Conservation (phyloP, 2,888 invertebrate species). For the Micropterix aruncella region DNA sequence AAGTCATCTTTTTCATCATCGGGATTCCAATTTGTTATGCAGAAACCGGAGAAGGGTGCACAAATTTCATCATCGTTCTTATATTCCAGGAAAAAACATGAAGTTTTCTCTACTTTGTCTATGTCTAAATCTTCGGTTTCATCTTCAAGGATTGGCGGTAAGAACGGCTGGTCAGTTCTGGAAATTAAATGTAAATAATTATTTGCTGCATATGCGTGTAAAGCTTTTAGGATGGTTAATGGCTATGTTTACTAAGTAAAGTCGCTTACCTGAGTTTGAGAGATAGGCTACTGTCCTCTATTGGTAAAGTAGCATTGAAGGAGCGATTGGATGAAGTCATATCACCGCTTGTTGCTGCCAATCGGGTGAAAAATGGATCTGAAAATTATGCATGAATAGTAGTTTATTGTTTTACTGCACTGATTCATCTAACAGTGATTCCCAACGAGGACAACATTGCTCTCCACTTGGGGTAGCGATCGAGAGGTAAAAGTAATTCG, state of each 20-base stretch:
- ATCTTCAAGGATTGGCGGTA: constrained; percentile 27
- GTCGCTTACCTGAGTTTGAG: constrained; percentile 26
- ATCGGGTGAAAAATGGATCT: constrained; percentile 46
- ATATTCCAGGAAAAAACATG: constrained; percentile 21
- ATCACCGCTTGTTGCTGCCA: constrained; percentile 43
- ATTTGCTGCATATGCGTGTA: neutral
- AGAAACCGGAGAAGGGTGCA: constrained; percentile 43
- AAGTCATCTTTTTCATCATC: constrained; percentile 25
- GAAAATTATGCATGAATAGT: too few species aligned
- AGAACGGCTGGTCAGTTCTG: constrained; percentile 27
- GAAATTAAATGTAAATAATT: neutral
- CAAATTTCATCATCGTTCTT: constrained; percentile 34
- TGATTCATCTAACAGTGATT: too few species aligned
- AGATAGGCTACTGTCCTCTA: constrained; percentile 28
- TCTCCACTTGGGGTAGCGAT: too few species aligned
- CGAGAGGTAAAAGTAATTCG: too few species aligned
- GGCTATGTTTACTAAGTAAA: too few species aligned
- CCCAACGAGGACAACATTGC: too few species aligned
- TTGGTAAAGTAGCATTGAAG: constrained; percentile 41
- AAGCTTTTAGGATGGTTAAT: too few species aligned
- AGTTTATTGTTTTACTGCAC: too few species aligned
- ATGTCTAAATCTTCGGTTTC: constrained; percentile 22
- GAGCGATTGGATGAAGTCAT: constrained; percentile 45
- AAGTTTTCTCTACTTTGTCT: constrained; percentile 16
- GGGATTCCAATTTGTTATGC: constrained; percentile 44